Conservation (phyloP, 1,140 invertebrate genomes). For the Ceratina calcarata region DNA sequence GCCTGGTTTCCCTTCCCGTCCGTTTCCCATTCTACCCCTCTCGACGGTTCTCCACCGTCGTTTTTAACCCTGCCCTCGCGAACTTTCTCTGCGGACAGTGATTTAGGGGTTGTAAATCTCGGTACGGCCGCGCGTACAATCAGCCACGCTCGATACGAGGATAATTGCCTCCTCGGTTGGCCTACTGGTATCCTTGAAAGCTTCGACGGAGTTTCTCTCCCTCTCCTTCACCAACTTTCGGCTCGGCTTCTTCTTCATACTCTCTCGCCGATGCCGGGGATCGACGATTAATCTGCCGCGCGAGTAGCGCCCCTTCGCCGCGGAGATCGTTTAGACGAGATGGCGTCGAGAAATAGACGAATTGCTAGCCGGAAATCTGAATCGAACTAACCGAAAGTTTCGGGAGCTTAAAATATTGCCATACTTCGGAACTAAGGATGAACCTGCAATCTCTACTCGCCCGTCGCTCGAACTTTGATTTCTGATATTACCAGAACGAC, state of each 20-base stretch:
- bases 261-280: not conserved
- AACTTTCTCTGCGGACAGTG: slow-evolving; percentile 40
- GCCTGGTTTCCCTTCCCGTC: not conserved
- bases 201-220: not conserved
- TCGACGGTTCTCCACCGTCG: not conserved
- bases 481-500: slow-evolving; percentile 7
- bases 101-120: slow-evolving; percentile 71
- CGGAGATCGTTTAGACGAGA: slow-evolving; percentile 40
- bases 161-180: slow-evolving; percentile 60
- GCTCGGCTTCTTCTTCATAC: not conserved
- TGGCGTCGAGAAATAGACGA: slow-evolving; percentile 43
- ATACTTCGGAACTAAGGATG: slow-evolving; percentile 36
- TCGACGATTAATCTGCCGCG: slow-evolving; percentile 51
- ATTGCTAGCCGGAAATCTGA: slow-evolving; percentile 38
- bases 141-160: slow-evolving; percentile 55
- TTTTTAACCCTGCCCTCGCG: slow-evolving; percentile 5
- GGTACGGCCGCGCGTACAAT: slow-evolving; percentile 59
- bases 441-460: not conserved
- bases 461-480: slow-evolving; percentile 21
- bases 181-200: slow-evolving; percentile 48
- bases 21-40: not conserved
- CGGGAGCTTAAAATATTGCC: slow-evolving; percentile 44
- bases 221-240: not conserved
- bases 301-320: not conserved
- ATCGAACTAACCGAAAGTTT: slow-evolving; percentile 35